Evolutionary conservation across 1,140 invertebrate species (phyloP), one percentile per base, ranked within the genome.

Genomic region (Zaprionus nigranus): DNA sequence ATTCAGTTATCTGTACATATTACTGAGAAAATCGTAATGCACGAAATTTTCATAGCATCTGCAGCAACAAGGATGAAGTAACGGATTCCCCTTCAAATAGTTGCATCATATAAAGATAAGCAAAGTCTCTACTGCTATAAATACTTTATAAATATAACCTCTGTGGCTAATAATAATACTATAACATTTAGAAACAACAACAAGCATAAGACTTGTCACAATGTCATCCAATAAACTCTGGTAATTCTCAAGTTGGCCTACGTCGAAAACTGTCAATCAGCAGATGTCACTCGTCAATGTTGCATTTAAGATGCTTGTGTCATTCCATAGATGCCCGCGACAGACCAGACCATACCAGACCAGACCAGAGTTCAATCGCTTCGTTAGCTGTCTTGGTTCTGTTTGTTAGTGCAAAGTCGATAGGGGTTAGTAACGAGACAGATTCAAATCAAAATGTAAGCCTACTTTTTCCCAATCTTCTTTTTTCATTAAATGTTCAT

Each of bases 221-320:
- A 36, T 49, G 40, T 34, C 49, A 54, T 54, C 17, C 38, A 61
- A 69, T 69, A 69, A 61, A 69, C 57, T 60, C 46, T 26, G 56
- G 34, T 69, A 59, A 57, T 63, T 63, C 66, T 62, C 17, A 40
- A 69, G 22, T 62, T 51, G 62, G 51, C 26, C 43, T 64, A 59
- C 66, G 61, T 76, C 53, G 74, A 77, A 59, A 77, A 72, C 73
- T 79, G 77, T 79, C 77, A 79, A 79, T 79, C 77, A 79, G 68
- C 43, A 51, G 38, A 77, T 79, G 77, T 79, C 77, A 75, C 67
- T 76, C 63, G 77, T 77, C 77, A 79, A 70, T 77, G 77, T 73
- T 77, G 77, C 75, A 69, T 77, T 79, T 76, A 71, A 68, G 77
- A 71, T 79, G 67, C 64, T 71, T 61, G 77, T 76, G 73, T 75